These are phyloP conservation scores for Muntiacus muntjak DNA, from an alignment of 2,113 vertebrate species.

Conservation along the genomic window DNA sequence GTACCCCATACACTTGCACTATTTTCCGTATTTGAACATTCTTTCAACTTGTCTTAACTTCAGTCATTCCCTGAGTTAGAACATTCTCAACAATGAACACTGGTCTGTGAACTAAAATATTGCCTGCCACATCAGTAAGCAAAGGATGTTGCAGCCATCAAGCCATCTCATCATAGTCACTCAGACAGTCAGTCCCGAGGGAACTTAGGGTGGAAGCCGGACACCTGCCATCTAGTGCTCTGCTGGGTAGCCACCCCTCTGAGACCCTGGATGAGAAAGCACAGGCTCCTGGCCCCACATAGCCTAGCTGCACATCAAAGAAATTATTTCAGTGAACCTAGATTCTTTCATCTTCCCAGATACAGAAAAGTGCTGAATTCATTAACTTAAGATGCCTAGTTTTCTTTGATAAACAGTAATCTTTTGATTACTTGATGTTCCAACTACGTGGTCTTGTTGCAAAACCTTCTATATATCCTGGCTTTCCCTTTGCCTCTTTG, in stretches of 20 bases:
- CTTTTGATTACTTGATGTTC: neutral
- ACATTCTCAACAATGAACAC: neutral
- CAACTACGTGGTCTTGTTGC: neutral
- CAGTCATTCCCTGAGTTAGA: neutral
- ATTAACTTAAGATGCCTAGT: neutral
- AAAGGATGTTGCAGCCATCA: neutral
- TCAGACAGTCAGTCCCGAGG: neutral
- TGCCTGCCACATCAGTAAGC: neutral
- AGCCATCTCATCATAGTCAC: neutral
- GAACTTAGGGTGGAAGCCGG: neutral
- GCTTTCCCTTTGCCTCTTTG: neutral
- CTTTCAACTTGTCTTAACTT: neutral
- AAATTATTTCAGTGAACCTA: neutral
- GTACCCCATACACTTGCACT: rapidly evolving
- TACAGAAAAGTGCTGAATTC: neutral
- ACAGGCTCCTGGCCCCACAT: neutral
- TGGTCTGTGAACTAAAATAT: neutral
- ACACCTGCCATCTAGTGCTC: neutral
- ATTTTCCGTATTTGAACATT: neutral
- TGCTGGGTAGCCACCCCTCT: neutral
- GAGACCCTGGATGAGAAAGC: neutral
- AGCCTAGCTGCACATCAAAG: neutral
- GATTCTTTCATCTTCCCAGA: neutral
- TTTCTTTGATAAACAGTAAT: neutral
- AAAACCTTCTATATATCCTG: neutral